phyloP scores from a whole-genome alignment of 2,888 invertebrate species.

The Zootermopsis nevadensis region DNA sequence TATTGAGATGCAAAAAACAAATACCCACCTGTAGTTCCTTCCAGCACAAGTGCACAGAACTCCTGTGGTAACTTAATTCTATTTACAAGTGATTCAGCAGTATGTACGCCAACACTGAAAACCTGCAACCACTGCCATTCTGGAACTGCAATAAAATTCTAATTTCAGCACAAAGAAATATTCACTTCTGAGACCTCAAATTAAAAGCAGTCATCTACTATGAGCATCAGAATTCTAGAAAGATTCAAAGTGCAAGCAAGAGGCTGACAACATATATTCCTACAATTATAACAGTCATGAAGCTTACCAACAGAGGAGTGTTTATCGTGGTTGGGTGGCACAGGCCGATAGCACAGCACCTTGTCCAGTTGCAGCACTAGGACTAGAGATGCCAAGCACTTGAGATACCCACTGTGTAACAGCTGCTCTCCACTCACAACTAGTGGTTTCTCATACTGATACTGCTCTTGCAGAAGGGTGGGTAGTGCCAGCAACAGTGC shows the following conservation, averaged over 20 bases:
- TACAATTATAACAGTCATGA: too few relatives aligned
- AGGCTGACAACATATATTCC: too few relatives aligned
- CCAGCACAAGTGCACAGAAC: slow-evolving; percentile 55
- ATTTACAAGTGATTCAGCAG: slow-evolving; percentile 68
- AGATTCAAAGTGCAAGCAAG: too few relatives aligned
- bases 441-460: slow-evolving; percentile 67
- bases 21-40: slow-evolving; percentile 15
- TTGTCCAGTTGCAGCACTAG: slow-evolving; percentile 68
- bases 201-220: too few relatives aligned
- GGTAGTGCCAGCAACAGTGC: slow-evolving; percentile 65
- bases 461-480: slow-evolving; percentile 65
- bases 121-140: slow-evolving; percentile 72
- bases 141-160: slow-evolving; percentile 55
- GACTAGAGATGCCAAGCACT: slow-evolving; percentile 68
- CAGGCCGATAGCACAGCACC: slow-evolving; percentile 65
- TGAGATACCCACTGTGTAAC: slow-evolving; percentile 70
- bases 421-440: slow-evolving; percentile 71
- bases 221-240: too few relatives aligned
- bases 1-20: too few relatives aligned
- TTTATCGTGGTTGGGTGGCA: slow-evolving; percentile 64
- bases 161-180: too few relatives aligned
- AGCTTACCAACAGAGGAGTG: slow-evolving; percentile 54
- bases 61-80: slow-evolving; percentile 64
- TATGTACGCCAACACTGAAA: slow-evolving; percentile 67
- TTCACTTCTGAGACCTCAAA: too few relatives aligned